Evolutionary conservation across 2,113 vertebrate genomes (phyloP), one percentile per base, ranked within the genome.

Genomic region (Verasper variegatus): DNA sequence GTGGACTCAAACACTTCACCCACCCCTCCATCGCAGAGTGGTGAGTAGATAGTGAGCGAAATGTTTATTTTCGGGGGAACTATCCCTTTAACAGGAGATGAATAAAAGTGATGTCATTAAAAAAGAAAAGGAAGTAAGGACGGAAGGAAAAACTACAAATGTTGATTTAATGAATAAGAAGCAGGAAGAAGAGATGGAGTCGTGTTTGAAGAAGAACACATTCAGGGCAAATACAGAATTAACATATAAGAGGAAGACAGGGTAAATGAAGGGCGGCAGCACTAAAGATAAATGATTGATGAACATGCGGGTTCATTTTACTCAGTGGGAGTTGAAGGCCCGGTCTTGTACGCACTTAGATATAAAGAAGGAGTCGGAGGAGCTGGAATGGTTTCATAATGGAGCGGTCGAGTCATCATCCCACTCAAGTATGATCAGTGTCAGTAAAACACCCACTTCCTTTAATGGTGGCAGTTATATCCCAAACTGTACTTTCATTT

Each of bases 401-500:
- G 20, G n/a, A 81, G 31, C 26, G 31, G 65, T 55, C 23, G 61
- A 78, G 63, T 68, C 35, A 40, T 83, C 78, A 59, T 70, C 74
- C 71, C 61, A 78, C 58, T 85, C 76, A 60, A 74, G 12, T 47
- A 40, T 37, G 37, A 71, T 85, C 57, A 21, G n/a, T 55, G 76
- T 82, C 62, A 73, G 13, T 45, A 68, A 27, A 68, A 58, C 73
- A 57, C 74, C 71, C 21, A 61, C 82, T 35, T 57, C 21, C 47
- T n/a, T 71, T 76, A 68, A 78, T 73, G 17, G 60, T 72, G 52
- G 37, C 52, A 61, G 57, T 49, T 57, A 71, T 64, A 66, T 9
- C 31, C 18, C 42, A 64, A 81, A 76, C 20, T 64, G 51, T 75
- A 6, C 31, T 7, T 31, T 31, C 31, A 31, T 7, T 31, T 21